Evolutionary conservation across 2,888 invertebrate genomes (phyloP).

Genomic region (Homarus gammarus): DNA sequence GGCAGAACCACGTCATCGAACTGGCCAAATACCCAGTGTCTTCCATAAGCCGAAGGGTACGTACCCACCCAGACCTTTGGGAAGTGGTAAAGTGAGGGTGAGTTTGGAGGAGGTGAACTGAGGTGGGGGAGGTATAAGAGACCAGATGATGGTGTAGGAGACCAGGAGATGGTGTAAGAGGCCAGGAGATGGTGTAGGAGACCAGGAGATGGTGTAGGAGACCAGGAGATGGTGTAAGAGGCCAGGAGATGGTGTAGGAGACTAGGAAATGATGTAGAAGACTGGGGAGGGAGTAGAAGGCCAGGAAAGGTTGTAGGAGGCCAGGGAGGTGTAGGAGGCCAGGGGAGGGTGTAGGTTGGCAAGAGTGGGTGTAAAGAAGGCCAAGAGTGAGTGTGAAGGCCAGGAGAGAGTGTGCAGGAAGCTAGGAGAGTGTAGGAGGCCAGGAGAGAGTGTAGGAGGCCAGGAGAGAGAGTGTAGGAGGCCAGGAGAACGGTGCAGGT

Average conservation of each 20-base stretch:
- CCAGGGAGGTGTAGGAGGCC: too few species aligned
- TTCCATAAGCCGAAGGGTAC: conserved; percentile 89
- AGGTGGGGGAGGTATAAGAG: background rate
- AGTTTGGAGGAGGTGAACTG: too few species aligned
- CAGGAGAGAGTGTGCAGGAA: too few species aligned
- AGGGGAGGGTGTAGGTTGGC: too few species aligned
- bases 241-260: background rate
- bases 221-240: too few species aligned
- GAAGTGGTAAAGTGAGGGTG: background rate
- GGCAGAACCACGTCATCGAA: conserved; percentile 91
- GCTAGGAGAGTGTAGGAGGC: too few species aligned
- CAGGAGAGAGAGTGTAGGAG: background rate
- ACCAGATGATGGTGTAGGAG: background rate
- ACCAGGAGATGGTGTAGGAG: too few species aligned
- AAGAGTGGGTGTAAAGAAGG: background rate
- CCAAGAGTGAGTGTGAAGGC: too few species aligned
- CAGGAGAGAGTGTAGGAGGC: too few species aligned
- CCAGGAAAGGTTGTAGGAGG: background rate
- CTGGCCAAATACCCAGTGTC: conserved; percentile 95
- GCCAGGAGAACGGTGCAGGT: too few species aligned
- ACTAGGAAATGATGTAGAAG: too few species aligned
- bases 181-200: background rate
- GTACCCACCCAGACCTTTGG: conserved; percentile 92
- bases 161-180: background rate
- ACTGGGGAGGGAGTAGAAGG: background rate